These are phyloP conservation scores for Romanogobio albipinnatus DNA, from an alignment of 2,113 vertebrate genomes.

Conservation along the genomic window DNA sequence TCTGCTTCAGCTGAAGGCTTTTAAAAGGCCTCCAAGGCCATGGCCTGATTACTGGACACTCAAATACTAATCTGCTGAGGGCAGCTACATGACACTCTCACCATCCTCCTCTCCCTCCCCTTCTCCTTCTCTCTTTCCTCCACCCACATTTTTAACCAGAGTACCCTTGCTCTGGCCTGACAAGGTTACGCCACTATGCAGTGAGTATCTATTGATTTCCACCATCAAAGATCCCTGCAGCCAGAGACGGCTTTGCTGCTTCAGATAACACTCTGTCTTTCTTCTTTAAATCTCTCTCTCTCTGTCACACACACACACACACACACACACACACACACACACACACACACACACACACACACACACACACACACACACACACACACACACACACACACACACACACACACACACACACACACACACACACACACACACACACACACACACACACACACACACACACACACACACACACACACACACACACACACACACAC, in stretches of 20 bases:
- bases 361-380: not conserved
- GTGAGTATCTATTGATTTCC: constrained; percentile 83
- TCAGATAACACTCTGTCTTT: constrained; percentile 68
- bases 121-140: constrained; percentile 50
- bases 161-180: constrained; percentile 77
- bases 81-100: constrained; percentile 51
- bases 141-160: constrained; percentile 67
- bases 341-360: not conserved
- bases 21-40: constrained; percentile 68
- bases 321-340: not conserved
- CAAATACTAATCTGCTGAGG: constrained; percentile 62
- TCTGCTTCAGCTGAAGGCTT: constrained; percentile 71
- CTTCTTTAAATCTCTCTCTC: constrained; percentile 68
- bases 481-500: constrained; percentile 3
- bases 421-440: not conserved
- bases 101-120: constrained; percentile 34
- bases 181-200: constrained; percentile 81
- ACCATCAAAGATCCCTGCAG: constrained; percentile 71
- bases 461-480: not conserved
- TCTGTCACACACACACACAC: not conserved
- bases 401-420: constrained; percentile 4
- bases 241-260: constrained; percentile 71
- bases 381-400: constrained; percentile 8
- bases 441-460: not conserved
- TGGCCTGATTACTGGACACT: constrained; percentile 67